Percentiles rank a stretch among this genome's conserved stretches.
Conservation (phyloP, 2,797 vertebrate species). For the Champsocephalus gunnari region DNA sequence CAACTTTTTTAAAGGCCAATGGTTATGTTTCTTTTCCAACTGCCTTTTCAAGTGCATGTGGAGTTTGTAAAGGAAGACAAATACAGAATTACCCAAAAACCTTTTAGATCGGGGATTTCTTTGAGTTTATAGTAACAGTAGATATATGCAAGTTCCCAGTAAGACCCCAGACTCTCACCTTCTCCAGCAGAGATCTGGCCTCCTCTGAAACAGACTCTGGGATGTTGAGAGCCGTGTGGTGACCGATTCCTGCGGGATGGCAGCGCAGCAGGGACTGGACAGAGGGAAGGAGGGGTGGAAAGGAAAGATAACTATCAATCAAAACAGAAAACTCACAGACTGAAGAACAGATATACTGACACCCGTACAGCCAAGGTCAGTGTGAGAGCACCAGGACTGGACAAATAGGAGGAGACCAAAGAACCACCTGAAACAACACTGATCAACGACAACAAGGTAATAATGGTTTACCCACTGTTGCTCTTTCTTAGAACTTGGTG, state of each 20-base stretch:
- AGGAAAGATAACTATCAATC: slow-evolving; percentile 68
- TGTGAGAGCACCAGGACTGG: slow-evolving; percentile 34
- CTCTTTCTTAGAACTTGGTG: slow-evolving; percentile 71
- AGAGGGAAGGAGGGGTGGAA: slow-evolving; percentile 59
- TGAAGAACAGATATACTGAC: slow-evolving; percentile 39
- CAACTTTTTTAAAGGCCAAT: too few species aligned
- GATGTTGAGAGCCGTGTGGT: slow-evolving; percentile 93
- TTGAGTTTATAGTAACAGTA: not conserved
- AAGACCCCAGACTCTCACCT: slow-evolving; percentile 83
- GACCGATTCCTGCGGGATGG: slow-evolving; percentile 95
- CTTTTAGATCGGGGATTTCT: not conserved
- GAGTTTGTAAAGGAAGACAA: not conserved
- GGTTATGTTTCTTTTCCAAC: not conserved
- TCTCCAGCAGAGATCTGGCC: slow-evolving; percentile 92
- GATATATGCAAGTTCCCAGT: not conserved
- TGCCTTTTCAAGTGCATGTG: not conserved
- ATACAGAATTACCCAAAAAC: not conserved
- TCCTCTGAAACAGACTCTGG: slow-evolving; percentile 95
- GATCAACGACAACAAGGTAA: slow-evolving; percentile 65
- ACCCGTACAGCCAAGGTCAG: slow-evolving; percentile 55
- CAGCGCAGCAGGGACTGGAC: slow-evolving; percentile 91
- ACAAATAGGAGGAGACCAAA: slow-evolving; percentile 74
- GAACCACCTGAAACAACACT: slow-evolving; percentile 82
- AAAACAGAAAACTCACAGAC: slow-evolving; percentile 61
- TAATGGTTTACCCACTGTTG: slow-evolving; percentile 62